Evolutionary conservation across 1,140 invertebrate genomes (phyloP), one percentile per base, ranked within the genome.

Genomic region (Zophobas morio): DNA sequence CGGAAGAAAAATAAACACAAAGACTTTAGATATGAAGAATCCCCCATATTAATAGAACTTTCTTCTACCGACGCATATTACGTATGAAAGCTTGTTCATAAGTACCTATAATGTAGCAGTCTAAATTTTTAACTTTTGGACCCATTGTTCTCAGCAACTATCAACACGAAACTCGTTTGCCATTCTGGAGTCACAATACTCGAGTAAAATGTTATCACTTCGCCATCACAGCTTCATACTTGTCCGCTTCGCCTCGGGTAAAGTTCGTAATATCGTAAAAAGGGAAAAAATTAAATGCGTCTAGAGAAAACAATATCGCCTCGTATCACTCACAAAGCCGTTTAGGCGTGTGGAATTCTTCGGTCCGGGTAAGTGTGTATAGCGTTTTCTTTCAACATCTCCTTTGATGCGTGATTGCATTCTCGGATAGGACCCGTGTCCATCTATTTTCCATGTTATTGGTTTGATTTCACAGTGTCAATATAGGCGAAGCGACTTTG

Each of bases 401-500:
- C 74, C 78, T 82, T 83, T 83, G 82, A 82, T 74, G 80, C 73
- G 78, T 81, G 78, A 77, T 79, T 78, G 53, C 71, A 49, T 63
- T 74, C 71, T 56, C 8, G 56, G 75, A 75, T 78, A 78, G 76
- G 75, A 78, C 73, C 56, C n/a, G 71, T 82, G 82, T 82, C 82
- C 83, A 84, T 83, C 81, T 83, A 84, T 83, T 84, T 84, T 84
- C 83, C 83, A 83, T 84, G 82, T 82, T 84, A 83, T 84, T 84
- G 83, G 82, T 84, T 84, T 83, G 82, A 84, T 83, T 83, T 77
- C 75, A 66, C 70, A 79, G 76, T 83, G 83, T 83, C 82, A 81
- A 83, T 82, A 82, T 78, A 78, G 73, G 78, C 56, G 54, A 71
- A 54, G 40, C 53, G 74, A 70, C 74, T 75, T 75, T 51, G 63